Conservation (phyloP, 2,113 vertebrate genomes). For the Pao palembangensis region DNA sequence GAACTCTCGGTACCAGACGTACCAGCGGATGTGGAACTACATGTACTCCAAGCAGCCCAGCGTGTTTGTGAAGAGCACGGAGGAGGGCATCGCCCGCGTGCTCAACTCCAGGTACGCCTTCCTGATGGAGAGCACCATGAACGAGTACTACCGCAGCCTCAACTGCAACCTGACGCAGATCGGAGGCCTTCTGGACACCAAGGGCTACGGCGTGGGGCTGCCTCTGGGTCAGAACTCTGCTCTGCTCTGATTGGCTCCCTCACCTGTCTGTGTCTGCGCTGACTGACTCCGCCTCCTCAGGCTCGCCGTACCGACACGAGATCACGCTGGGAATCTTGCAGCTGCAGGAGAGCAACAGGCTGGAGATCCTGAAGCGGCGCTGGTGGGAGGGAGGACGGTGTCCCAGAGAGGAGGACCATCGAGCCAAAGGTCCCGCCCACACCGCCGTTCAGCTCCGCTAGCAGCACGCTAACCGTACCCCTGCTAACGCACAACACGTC, state of each 20-base stretch:
- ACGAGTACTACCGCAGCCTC: constrained; percentile 86
- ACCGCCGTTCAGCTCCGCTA: not conserved
- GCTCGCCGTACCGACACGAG: constrained; percentile 86
- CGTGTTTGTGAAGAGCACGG: constrained; percentile 89
- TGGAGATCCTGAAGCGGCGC: constrained; percentile 89
- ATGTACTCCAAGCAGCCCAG: constrained; percentile 91
- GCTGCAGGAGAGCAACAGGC: constrained; percentile 87
- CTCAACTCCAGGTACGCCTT: constrained; percentile 90
- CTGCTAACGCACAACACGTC: not conserved
- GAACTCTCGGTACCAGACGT: constrained; percentile 89
- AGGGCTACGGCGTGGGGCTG: constrained; percentile 91
- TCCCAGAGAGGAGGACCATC: constrained; percentile 87
- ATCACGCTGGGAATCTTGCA: constrained; percentile 87
- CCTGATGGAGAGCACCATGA: constrained; percentile 90
- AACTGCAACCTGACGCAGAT: constrained; percentile 94
- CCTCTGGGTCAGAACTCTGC: constrained; percentile 78
- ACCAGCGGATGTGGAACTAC: constrained; percentile 94
- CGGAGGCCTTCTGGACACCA: constrained; percentile 87
- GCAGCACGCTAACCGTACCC: not conserved
- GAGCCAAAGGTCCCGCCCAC: constrained; percentile 85
- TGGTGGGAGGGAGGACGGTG: constrained; percentile 92
- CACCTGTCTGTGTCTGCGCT: not conserved
- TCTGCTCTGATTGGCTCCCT: not conserved
- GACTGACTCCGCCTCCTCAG: constrained; percentile 49
- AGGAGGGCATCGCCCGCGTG: constrained; percentile 87